phyloP scores from a whole-genome alignment of 2,113 vertebrate genomes.

The Myiagra hebetior region DNA sequence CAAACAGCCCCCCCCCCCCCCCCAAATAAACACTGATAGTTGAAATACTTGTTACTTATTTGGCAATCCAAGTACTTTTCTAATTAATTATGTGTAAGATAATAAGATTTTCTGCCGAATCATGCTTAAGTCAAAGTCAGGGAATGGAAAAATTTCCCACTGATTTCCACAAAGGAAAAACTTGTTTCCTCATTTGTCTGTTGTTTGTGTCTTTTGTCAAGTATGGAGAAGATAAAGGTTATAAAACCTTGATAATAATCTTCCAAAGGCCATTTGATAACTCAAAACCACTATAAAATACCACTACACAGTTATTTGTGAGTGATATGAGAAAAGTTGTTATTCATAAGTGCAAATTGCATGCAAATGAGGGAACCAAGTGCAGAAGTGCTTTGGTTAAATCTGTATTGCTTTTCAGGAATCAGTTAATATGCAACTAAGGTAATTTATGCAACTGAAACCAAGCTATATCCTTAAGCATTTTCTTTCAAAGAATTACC shows the following conservation, averaged over 20 bases:
- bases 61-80: not conserved
- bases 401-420: not conserved
- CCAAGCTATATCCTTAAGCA: not conserved
- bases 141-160: not conserved
- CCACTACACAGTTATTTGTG: not conserved
- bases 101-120: not conserved
- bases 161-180: not conserved
- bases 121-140: not conserved
- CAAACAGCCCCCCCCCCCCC: fast-evolving
- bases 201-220: not conserved
- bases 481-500: not conserved
- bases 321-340: not conserved
- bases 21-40: not conserved
- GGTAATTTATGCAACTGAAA: not conserved
- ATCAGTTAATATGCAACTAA: not conserved
- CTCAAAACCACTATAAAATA: not conserved
- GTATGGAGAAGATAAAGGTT: not conserved
- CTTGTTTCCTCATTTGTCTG: not conserved
- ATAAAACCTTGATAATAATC: not conserved
- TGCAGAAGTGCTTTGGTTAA: not conserved
- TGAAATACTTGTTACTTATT: not conserved
- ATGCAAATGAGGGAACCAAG: not conserved
- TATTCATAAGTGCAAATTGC: not conserved
- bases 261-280: not conserved
- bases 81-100: not conserved